Conservation (phyloP, 1,140 invertebrate genomes). For the Drosophila sp. region DNA sequence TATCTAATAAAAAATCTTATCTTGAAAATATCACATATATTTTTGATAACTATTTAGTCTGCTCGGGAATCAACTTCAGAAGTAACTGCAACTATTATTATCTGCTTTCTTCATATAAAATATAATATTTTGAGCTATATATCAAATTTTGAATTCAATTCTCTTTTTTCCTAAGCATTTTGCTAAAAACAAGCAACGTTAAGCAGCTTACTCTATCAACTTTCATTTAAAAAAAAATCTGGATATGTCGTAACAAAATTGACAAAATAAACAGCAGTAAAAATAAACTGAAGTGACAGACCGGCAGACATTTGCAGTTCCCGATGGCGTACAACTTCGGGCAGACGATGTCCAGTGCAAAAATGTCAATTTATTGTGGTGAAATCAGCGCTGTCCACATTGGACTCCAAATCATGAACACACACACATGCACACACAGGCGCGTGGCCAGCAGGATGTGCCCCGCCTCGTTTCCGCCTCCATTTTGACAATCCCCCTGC, state of each 20-base stretch:
- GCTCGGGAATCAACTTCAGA: not conserved
- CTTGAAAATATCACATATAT: too few species aligned
- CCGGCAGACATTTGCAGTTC: constrained; percentile 21
- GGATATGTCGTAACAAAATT: not conserved
- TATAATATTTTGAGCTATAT: too few species aligned
- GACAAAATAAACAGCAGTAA: constrained; percentile 25
- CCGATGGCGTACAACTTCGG: constrained; percentile 25
- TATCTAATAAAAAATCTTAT: too few species aligned
- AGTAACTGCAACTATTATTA: not conserved
- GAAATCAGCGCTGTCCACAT: constrained; percentile 62
- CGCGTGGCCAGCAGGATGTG: constrained; percentile 56
- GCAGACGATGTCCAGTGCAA: constrained; percentile 52
- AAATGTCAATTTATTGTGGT: constrained; percentile 75
- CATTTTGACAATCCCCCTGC: not conserved
- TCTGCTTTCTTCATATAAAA: not conserved
- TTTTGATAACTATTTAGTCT: not conserved
- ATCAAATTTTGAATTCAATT: too few species aligned
- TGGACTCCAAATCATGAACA: constrained; percentile 3
- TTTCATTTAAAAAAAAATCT: constrained; percentile 8
- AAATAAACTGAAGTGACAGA: constrained; percentile 52
- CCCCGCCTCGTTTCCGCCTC: constrained; percentile 20
- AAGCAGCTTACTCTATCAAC: constrained; percentile 17
- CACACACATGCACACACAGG: constrained; percentile 41
- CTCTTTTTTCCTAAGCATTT: not conserved
- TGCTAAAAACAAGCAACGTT: not conserved